These are phyloP conservation scores for Phyllotreta cruciferae DNA, from an alignment of 2,888 invertebrate genomes.

Conservation along the genomic window DNA sequence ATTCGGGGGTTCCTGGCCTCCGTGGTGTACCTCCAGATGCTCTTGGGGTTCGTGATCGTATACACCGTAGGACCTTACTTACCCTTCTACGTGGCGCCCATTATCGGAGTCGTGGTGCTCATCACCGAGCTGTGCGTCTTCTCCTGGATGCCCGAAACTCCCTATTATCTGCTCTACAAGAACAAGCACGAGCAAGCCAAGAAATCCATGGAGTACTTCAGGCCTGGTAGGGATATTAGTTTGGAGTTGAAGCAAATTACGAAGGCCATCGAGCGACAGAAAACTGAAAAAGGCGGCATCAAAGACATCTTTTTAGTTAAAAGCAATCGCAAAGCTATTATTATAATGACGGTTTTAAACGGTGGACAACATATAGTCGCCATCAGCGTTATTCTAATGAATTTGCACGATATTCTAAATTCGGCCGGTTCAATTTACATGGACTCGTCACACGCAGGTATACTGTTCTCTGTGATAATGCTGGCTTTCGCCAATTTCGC, in stretches of 20 bases:
- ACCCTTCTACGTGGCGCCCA: conserved; percentile 51
- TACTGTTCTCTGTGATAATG: conserved; percentile 56
- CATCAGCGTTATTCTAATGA: conserved; percentile 59
- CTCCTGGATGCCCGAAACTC: conserved; percentile 58
- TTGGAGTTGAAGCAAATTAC: conserved; percentile 54
- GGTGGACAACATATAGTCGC: conserved; percentile 57
- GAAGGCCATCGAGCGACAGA: conserved; percentile 53
- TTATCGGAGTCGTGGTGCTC: conserved; percentile 52
- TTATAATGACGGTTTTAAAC: conserved; percentile 56
- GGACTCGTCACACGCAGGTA: conserved; percentile 51
- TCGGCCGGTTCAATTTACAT: conserved; percentile 54
- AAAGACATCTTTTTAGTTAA: conserved; percentile 54
- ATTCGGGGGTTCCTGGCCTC: conserved; percentile 56
- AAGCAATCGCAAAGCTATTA: conserved; percentile 55
- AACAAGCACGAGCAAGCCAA: conserved; percentile 51
- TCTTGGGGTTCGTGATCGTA: conserved; percentile 53
- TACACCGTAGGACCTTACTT: conserved; percentile 54
- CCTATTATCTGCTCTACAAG: conserved; percentile 54
- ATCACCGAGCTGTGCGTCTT: conserved; percentile 52
- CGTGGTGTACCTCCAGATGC: conserved; percentile 55
- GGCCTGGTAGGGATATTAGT: conserved; percentile 48
- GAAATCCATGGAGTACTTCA: conserved; percentile 50
- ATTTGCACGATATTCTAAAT: conserved; percentile 55
- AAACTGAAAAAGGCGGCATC: conserved; percentile 52
- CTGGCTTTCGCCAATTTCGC: conserved; percentile 51